phyloP scores from a whole-genome alignment of 2,113 vertebrate genomes.

The Boleophthalmus pectinirostris region DNA sequence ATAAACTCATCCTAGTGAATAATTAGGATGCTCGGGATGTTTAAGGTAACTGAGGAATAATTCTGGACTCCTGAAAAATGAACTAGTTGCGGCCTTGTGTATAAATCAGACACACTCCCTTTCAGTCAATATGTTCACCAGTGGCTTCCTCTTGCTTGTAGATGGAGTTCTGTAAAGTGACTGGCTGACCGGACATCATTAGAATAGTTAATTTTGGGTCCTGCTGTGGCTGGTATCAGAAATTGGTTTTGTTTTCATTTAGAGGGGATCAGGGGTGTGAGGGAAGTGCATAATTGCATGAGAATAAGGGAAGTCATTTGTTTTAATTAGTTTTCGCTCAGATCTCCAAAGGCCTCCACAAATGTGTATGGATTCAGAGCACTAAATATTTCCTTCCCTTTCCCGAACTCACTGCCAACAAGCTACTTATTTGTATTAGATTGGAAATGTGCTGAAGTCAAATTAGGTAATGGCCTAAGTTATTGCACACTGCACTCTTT shows the following conservation, averaged over 20 bases:
- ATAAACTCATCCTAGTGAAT: too few relatives aligned
- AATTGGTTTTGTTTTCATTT: constrained; percentile 17
- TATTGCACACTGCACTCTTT: background rate
- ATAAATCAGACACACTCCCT: too few relatives aligned
- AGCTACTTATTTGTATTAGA: constrained; percentile 5
- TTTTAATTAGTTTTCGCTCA: constrained; percentile 1
- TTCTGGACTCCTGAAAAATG: too few relatives aligned
- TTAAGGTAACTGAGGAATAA: too few relatives aligned
- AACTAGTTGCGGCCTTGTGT: too few relatives aligned
- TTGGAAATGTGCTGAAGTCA: background rate
- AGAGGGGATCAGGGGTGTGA: background rate
- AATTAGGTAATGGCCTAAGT: background rate
- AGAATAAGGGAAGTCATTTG: constrained; percentile 4
- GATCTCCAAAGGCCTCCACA: background rate
- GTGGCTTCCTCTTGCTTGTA: too few relatives aligned
- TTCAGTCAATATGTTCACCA: too few relatives aligned
- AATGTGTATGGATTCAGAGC: constrained; percentile 5
- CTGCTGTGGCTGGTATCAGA: constrained; percentile 16
- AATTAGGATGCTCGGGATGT: too few relatives aligned
- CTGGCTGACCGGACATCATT: constrained; percentile 4
- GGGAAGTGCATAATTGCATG: background rate
- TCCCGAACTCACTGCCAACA: background rate
- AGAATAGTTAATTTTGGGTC: constrained; percentile 13
- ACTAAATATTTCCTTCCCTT: constrained; percentile 6
- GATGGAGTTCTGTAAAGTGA: background rate